Conservation (phyloP, 2,113 vertebrate genomes). For the Dicentrarchus labrax region DNA sequence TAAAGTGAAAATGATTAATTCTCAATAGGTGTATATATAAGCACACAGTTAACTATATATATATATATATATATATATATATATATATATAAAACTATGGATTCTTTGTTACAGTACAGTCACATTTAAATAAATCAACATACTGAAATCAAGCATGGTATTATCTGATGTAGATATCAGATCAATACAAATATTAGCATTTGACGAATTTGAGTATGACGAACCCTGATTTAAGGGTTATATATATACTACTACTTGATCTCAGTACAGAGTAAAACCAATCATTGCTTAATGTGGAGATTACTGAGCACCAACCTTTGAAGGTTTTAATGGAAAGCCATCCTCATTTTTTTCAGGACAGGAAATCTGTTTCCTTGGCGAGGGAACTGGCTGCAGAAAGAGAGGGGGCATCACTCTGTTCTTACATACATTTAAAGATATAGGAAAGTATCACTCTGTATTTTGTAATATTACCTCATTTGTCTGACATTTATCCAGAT, state of each 20-base stretch:
- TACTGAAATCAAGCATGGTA: background rate
- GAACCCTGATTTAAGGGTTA: background rate
- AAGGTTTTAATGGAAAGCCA: background rate
- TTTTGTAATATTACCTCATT: background rate
- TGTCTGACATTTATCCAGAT: background rate
- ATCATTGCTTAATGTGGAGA: background rate
- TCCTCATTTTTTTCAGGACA: background rate
- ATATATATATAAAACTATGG: no score
- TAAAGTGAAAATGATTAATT: no score
- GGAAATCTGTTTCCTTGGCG: rapidly evolving
- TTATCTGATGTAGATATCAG: background rate
- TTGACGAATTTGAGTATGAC: background rate
- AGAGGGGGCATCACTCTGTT: background rate
- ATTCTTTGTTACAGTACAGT: background rate
- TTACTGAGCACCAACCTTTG: background rate
- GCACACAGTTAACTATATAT: background rate
- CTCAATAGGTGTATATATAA: no score
- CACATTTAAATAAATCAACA: background rate
- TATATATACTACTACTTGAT: no score
- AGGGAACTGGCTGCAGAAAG: background rate
- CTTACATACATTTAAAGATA: no score
- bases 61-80: no score
- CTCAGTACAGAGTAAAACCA: background rate
- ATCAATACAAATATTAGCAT: background rate
- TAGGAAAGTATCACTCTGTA: background rate